Conservation (phyloP, 2,888 invertebrate genomes). For the Drosophila pegasa region DNA sequence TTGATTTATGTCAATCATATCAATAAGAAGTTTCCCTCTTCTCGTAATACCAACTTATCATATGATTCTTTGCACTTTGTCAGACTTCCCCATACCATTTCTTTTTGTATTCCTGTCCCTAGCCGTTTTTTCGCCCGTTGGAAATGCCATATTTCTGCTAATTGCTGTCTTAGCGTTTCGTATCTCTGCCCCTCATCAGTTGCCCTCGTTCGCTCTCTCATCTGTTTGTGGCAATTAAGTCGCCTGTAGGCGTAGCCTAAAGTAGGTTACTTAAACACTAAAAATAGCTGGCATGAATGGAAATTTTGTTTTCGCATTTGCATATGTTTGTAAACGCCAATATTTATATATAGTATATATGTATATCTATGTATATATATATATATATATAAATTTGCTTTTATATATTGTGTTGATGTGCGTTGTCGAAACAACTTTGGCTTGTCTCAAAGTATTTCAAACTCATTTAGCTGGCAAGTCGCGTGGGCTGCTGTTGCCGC, state of each 20-base stretch:
- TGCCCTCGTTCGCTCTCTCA: neutral
- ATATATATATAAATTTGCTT: neutral
- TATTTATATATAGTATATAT: neutral
- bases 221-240: slow-evolving; percentile 52
- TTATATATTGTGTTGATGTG: slow-evolving; percentile 6
- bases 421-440: slow-evolving; percentile 58
- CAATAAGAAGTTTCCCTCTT: neutral
- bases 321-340: slow-evolving; percentile 13
- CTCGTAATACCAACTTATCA: neutral
- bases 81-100: rapidly evolving
- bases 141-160: neutral
- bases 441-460: slow-evolving; percentile 70
- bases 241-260: slow-evolving; percentile 25
- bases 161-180: neutral
- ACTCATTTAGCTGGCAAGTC: slow-evolving; percentile 62
- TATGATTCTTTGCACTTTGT: neutral
- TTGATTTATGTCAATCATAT: too few relatives aligned
- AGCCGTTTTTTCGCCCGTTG: too few relatives aligned
- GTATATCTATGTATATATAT: neutral
- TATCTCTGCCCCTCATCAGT: slow-evolving; percentile 5
- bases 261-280: slow-evolving; percentile 15
- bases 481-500: slow-evolving; percentile 19
- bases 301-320: slow-evolving; percentile 44
- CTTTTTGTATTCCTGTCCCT: neutral
- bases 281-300: slow-evolving; percentile 32